Conservation (phyloP, 2,113 vertebrate species). For the Anolis sagrei region DNA sequence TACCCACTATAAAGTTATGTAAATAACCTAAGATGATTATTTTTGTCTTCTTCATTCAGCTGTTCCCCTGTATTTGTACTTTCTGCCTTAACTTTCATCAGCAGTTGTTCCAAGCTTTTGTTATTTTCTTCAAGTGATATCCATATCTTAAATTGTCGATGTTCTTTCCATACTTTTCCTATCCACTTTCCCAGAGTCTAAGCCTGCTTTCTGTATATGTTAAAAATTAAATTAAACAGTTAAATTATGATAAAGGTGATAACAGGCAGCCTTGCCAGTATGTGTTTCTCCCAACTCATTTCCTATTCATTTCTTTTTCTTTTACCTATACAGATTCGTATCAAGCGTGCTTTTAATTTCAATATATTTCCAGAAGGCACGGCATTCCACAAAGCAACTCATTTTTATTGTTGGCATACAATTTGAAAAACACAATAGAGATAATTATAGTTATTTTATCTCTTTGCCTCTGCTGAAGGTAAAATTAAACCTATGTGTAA, state of each 20-base stretch:
- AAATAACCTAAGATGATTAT: too few relatives aligned
- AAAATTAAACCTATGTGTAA: constrained; percentile 1
- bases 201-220: too few relatives aligned
- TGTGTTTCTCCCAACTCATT: not conserved
- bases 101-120: too few relatives aligned
- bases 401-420: constrained; percentile 30
- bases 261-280: too few relatives aligned
- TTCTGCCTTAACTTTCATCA: too few relatives aligned
- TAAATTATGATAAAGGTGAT: not conserved
- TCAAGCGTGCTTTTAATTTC: not conserved
- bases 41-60: too few relatives aligned
- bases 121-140: too few relatives aligned
- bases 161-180: too few relatives aligned
- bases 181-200: too few relatives aligned
- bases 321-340: constrained; percentile 5
- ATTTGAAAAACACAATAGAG: not conserved
- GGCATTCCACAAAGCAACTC: not conserved
- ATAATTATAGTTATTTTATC: constrained; percentile 11
- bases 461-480: not conserved
- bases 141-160: too few relatives aligned
- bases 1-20: too few relatives aligned
- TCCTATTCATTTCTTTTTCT: not conserved
- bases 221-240: not conserved
- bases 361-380: not conserved
- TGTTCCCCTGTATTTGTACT: too few relatives aligned